Evolutionary conservation across 2,888 invertebrate genomes (phyloP).

Genomic region (Anthrax anthrax): DNA sequence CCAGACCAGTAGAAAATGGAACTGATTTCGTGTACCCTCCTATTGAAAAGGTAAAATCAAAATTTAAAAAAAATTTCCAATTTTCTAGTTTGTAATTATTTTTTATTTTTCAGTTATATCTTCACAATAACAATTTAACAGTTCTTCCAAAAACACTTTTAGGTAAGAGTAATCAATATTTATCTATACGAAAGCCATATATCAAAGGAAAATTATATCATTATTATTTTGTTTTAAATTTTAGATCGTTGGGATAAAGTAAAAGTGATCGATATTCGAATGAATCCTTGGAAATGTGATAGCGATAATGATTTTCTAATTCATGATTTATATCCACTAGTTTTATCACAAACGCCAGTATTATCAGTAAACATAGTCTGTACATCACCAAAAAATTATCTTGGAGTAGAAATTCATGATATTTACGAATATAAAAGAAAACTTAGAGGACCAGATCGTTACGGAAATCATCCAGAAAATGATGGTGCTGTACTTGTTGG

Average conservation of each 20-base stretch:
- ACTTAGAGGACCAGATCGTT: constrained; percentile 52
- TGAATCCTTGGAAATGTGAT: constrained; percentile 67
- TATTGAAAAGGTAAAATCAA: constrained; percentile 41
- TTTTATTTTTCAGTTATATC: constrained; percentile 48
- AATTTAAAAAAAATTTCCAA: neutral
- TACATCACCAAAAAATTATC: constrained; percentile 49
- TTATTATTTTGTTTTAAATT: constrained; percentile 4
- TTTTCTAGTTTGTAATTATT: neutral
- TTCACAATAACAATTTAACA: constrained; percentile 52
- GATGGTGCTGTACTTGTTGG: constrained; percentile 57
- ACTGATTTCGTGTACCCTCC: constrained; percentile 47
- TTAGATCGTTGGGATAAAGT: constrained; percentile 57
- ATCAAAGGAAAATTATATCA: too few relatives aligned
- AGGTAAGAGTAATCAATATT: neutral
- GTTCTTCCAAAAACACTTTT: neutral
- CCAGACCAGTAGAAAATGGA: constrained; percentile 34
- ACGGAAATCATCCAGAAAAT: constrained; percentile 47
- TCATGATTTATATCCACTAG: constrained; percentile 42
- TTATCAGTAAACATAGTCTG: constrained; percentile 40
- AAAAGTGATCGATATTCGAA: constrained; percentile 47
- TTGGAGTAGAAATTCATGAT: constrained; percentile 41
- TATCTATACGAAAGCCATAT: too few relatives aligned
- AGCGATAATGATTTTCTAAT: constrained; percentile 68
- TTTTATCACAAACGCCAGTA: constrained; percentile 23
- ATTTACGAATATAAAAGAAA: constrained; percentile 40